Conservation (phyloP, 2,797 vertebrate genomes). For the Enteromius anoplus region DNA sequence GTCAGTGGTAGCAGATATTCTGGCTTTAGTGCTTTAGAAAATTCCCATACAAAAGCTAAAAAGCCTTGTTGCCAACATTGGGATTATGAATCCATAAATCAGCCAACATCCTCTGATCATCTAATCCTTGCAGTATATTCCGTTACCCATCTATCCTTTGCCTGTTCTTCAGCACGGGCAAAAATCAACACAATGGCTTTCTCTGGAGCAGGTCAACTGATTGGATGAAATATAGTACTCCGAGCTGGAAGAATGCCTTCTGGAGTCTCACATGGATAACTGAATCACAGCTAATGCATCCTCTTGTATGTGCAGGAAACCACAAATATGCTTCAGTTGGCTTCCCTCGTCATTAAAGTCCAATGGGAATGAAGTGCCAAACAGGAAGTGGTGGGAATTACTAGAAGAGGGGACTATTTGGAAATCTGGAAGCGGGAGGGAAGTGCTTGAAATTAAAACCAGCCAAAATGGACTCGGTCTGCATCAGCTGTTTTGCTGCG, state of each 20-base stretch:
- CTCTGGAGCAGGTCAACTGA: not conserved
- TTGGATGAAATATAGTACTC: conserved; percentile 50
- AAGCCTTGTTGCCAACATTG: conserved; percentile 48
- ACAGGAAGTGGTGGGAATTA: conserved; percentile 49
- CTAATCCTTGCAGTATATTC: conserved; percentile 59
- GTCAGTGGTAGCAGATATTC: not conserved
- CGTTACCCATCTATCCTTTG: conserved; percentile 61
- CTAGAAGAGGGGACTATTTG: conserved; percentile 45
- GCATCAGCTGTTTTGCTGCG: conserved; percentile 45
- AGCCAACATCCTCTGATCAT: conserved; percentile 58
- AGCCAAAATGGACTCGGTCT: conserved; percentile 38
- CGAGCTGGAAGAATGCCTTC: not conserved
- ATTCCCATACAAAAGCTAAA: conserved; percentile 47
- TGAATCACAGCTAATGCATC: conserved; percentile 17
- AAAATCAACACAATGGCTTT: conserved; percentile 19
- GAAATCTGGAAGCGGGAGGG: conserved; percentile 28
- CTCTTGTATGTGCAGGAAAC: conserved; percentile 19
- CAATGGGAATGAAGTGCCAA: conserved; percentile 24
- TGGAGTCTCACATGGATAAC: not conserved
- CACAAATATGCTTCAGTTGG: conserved; percentile 19
- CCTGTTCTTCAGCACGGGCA: conserved; percentile 30
- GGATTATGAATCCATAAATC: conserved; percentile 57
- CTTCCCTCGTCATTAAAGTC: conserved; percentile 10
- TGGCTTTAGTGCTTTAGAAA: conserved; percentile 11
- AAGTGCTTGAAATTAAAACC: conserved; percentile 39